Conservation (phyloP, 2,113 vertebrate species). For the Malurus cyaneus region DNA sequence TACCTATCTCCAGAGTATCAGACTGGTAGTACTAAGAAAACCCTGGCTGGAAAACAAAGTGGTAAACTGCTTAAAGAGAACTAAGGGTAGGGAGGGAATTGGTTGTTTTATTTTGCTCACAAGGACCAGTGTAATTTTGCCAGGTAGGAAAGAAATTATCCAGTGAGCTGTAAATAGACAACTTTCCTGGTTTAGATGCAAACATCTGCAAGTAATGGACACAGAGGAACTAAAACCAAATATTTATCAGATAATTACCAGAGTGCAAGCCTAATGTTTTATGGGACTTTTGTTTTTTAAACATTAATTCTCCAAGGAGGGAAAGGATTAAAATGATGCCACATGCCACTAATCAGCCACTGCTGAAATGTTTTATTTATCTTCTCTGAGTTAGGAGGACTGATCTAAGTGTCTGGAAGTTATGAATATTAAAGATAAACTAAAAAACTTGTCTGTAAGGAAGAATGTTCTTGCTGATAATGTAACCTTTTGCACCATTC, state of each 20-base stretch:
- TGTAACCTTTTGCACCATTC: background rate
- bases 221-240: background rate
- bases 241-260: constrained; percentile 14
- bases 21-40: background rate
- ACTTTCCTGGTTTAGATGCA: background rate
- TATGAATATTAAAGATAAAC: constrained; percentile 1
- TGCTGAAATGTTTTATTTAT: background rate
- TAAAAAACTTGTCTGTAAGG: background rate
- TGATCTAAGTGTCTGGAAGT: background rate
- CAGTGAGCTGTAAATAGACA: background rate
- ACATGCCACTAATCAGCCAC: background rate
- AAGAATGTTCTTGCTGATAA: background rate
- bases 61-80: constrained; percentile 13
- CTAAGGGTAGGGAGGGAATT: background rate
- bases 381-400: background rate
- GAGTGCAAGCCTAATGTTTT: background rate
- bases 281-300: background rate
- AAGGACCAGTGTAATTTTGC: background rate
- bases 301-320: background rate
- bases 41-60: background rate
- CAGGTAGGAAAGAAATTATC: background rate
- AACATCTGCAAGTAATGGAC: background rate
- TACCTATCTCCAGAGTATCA: background rate
- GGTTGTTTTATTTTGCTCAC: background rate
- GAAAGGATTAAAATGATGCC: background rate